Base-by-base conservation (phyloP, 1,140 invertebrate genomes). In the Achatina immaculata region DNA sequence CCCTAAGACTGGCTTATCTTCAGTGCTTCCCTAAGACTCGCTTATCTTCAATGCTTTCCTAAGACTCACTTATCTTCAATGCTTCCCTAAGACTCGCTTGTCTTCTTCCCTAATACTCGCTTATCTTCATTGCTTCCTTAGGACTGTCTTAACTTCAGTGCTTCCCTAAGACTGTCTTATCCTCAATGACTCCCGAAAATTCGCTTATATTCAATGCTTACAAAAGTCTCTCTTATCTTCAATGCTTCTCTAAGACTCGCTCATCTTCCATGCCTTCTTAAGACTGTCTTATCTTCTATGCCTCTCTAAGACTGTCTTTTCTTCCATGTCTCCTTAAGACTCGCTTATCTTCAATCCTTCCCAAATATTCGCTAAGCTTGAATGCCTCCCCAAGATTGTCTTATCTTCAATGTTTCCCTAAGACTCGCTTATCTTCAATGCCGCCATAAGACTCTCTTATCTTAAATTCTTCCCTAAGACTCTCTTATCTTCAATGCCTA, bases 1-100 rank as follows among this genome's bases (percentile, higher is more conserved):
- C 55, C 62, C 75, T 36, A 19, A 38, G 31, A n/a, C 72, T 48
- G n/a, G 40, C 45, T 75, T 43, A 28, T 28, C 14, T 48, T 75
- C 21, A 21, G 19, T 31, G 3, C n/a, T 24, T 75, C 14, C n/a
- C 14, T 42, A n/a, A 3, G 16, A 4, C n/a, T 24, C 42, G 6
- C n/a, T n/a, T 48, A 6, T 16, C 14, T 24, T 51, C 14, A 28
- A 4, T 45, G 19, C 45, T 28, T 75, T 36, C n/a, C 9, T 38
- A 31, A 58, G 2, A 58, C 1, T 24, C 55, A 4, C 74, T 48
- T n/a, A 28, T 31, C 31, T 45, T 48, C 19, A 21, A 28, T 72
- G 31, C 42, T 43, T 62, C 36, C 34, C 62, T 79, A 38, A 14
- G 31, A 43, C 77, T 79, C 43, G 16, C n/a, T n/a, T n/a, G 2